Evolutionary conservation across 2,113 vertebrate species (phyloP).

Genomic region (Gallinago paraguaiae): DNA sequence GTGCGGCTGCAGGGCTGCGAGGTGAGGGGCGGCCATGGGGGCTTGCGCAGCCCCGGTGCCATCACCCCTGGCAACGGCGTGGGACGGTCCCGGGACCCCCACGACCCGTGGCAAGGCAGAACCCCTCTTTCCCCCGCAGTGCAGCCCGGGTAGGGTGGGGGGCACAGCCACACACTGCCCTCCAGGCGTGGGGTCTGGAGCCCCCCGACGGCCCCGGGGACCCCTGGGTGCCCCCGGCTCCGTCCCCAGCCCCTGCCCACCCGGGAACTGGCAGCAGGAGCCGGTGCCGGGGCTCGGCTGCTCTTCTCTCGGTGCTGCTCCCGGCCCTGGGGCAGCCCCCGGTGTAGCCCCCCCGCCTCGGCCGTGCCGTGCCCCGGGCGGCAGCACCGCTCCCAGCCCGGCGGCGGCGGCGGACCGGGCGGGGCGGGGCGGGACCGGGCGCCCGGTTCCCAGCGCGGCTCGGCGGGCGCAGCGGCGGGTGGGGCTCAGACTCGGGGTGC

Average conservation of each 20-base stretch:
- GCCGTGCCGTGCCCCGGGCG: background rate
- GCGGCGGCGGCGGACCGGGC: background rate
- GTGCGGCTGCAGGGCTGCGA: background rate
- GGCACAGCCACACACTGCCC: background rate
- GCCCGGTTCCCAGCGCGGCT: background rate
- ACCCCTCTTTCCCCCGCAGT: no score
- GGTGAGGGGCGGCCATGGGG: background rate
- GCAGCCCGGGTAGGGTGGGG: background rate
- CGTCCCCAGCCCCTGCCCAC: background rate
- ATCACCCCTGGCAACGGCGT: background rate
- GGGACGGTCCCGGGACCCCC: background rate
- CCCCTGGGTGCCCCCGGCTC: background rate
- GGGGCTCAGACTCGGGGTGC: background rate
- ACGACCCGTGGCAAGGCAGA: background rate
- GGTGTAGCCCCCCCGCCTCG: background rate
- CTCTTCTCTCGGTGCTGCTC: no score
- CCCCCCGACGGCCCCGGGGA: background rate
- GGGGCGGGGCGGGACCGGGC: background rate
- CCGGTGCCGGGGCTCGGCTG: background rate
- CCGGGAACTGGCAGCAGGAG: background rate
- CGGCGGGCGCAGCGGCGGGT: background rate
- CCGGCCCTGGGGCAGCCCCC: background rate
- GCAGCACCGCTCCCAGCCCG: background rate
- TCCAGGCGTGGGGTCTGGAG: background rate
- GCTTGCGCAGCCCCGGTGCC: background rate